phyloP scores from a whole-genome alignment of 2,888 invertebrate species.

The Dioctria rufipes region DNA sequence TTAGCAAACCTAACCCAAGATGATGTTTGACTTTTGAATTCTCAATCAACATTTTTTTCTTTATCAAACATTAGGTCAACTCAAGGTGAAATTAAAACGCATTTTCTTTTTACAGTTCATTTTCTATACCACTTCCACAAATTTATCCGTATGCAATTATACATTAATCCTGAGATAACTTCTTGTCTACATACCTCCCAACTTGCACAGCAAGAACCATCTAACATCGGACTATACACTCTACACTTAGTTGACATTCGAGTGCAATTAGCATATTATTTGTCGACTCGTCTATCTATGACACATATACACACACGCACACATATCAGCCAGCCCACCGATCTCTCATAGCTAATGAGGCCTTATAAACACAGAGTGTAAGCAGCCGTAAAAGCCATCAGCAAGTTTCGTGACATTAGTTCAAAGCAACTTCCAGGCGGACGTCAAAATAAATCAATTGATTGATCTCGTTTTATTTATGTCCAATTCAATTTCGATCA shows the following conservation, averaged over 20 bases:
- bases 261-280: constrained; percentile 52
- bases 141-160: too few relatives aligned
- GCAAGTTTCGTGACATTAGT: constrained; percentile 39
- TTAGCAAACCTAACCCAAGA: too few relatives aligned
- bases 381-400: constrained; percentile 10
- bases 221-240: neutral
- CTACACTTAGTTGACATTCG: constrained; percentile 38
- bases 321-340: constrained; percentile 33
- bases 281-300: constrained; percentile 32
- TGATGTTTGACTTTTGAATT: too few relatives aligned
- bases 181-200: too few relatives aligned
- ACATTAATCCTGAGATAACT: too few relatives aligned
- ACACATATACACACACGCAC: neutral
- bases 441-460: constrained; percentile 72
- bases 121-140: too few relatives aligned
- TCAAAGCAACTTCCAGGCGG: constrained; percentile 28
- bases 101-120: too few relatives aligned
- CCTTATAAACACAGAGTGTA: neutral
- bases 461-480: constrained; percentile 72
- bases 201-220: neutral
- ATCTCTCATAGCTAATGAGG: constrained; percentile 45
- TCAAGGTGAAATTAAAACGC: too few relatives aligned
- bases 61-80: too few relatives aligned
- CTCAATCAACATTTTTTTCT: too few relatives aligned
- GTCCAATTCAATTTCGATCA: constrained; percentile 72